Percentiles rank a stretch among this genome's conserved stretches.
Evolutionary conservation across 2,888 invertebrate species (phyloP).

Genomic region (Ferdinandea cuprea): DNA sequence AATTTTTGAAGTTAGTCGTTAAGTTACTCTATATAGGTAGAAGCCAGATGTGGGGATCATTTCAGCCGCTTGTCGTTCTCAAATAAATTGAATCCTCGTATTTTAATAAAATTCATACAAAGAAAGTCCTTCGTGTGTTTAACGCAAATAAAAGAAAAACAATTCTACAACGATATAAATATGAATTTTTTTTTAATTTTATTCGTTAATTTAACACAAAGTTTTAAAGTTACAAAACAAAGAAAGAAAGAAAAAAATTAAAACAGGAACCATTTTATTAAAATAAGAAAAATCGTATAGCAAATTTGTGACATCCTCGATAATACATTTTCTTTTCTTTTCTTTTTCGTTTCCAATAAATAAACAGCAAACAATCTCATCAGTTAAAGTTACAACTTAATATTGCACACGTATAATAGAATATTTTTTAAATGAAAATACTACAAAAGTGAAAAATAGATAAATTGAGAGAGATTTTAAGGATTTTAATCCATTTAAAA

Average conservation of each 20-base stretch:
- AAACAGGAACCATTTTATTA: slow-evolving; percentile 14
- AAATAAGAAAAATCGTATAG: slow-evolving; percentile 22
- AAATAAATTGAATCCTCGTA: too few species aligned
- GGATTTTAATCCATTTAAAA: slow-evolving; percentile 5
- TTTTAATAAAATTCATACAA: background rate
- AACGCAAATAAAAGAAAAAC: too few species aligned
- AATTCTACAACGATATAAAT: slow-evolving; percentile 47
- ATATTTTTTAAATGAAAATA: slow-evolving; percentile 20
- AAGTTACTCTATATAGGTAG: too few species aligned
- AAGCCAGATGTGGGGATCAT: too few species aligned
- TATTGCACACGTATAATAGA: slow-evolving; percentile 9
- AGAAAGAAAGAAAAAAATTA: too few species aligned
- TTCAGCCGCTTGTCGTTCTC: too few species aligned
- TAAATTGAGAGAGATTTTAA: slow-evolving; percentile 2
- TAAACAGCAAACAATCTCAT: slow-evolving; percentile 31
- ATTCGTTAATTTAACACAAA: slow-evolving; percentile 48
- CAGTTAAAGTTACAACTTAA: slow-evolving; percentile 2
- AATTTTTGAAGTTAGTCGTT: too few species aligned
- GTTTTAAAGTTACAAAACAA: slow-evolving; percentile 36
- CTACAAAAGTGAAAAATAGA: slow-evolving; percentile 15
- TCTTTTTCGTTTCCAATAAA: slow-evolving; percentile 24
- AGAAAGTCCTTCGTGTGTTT: background rate
- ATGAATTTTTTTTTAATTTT: slow-evolving; percentile 32
- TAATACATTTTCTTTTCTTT: slow-evolving; percentile 31
- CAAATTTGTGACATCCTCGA: slow-evolving; percentile 53